Evolutionary conservation across 2,113 vertebrate species (phyloP).

Genomic region (Astatotilapia flaviijosephi): DNA sequence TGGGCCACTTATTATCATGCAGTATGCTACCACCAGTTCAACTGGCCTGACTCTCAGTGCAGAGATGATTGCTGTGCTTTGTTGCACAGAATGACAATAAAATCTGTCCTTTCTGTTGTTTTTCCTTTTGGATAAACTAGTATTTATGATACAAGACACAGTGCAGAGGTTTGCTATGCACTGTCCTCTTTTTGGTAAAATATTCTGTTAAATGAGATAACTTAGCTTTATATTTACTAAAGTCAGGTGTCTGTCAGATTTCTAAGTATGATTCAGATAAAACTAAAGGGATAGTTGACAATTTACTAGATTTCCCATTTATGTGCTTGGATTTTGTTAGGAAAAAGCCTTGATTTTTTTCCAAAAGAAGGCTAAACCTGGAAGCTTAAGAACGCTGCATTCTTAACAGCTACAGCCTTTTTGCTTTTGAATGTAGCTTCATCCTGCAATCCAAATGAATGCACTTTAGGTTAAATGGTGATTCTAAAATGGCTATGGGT

Average conservation of each 20-base stretch:
- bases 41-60: background rate
- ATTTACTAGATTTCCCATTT: background rate
- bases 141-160: background rate
- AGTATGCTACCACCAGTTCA: constrained; percentile 15
- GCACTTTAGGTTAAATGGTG: background rate
- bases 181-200: background rate
- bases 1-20: constrained; percentile 33
- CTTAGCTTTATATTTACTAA: background rate
- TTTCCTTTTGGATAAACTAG: background rate
- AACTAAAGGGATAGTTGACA: background rate
- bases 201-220: background rate
- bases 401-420: background rate
- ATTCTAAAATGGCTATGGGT: background rate
- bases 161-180: background rate
- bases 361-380: background rate
- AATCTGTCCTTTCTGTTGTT: background rate
- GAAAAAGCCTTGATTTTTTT: background rate
- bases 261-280: background rate
- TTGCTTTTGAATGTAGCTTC: background rate
- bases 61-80: background rate
- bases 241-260: background rate
- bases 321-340: background rate
- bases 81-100: constrained; percentile 9
- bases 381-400: background rate
- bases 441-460: background rate